Conservation (phyloP, 2,113 vertebrate species). For the Varanus salvator region DNA sequence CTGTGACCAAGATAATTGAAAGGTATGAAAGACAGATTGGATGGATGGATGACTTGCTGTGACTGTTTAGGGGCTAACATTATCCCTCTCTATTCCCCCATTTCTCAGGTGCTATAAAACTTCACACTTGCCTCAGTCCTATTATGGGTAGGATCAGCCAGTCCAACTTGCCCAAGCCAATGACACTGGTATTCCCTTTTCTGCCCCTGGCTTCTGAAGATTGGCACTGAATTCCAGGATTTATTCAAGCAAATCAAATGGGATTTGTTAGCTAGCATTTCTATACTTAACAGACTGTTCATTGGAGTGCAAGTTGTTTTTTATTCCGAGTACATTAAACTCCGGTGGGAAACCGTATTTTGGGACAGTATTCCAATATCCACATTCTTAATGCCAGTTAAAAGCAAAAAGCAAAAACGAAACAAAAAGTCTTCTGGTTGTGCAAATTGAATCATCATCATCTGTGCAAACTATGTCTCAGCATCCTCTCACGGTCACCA, state of each 20-base stretch:
- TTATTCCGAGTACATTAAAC: conserved; percentile 46
- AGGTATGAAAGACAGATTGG: too few relatives aligned
- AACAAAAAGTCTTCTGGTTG: neutral
- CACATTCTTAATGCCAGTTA: conserved; percentile 47
- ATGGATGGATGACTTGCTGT: too few relatives aligned
- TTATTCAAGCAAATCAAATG: conserved; percentile 9
- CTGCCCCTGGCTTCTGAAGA: conserved; percentile 19
- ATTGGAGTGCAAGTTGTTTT: conserved; percentile 27
- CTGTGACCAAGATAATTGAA: too few relatives aligned
- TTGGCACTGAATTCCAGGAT: conserved; percentile 17
- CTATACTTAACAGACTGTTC: neutral
- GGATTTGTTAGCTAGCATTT: conserved; percentile 29
- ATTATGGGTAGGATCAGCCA: conserved; percentile 25
- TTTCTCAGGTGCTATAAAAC: neutral
- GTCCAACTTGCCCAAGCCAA: conserved; percentile 21
- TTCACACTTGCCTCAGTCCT: conserved; percentile 12
- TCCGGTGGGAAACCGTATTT: conserved; percentile 44
- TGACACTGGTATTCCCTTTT: conserved; percentile 1
- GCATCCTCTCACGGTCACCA: conserved; percentile 8
- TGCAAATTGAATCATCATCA: neutral
- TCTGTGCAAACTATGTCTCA: conserved; percentile 31
- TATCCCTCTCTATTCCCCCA: neutral
- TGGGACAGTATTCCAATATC: conserved; percentile 14
- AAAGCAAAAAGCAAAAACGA: neutral
- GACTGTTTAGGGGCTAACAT: neutral